Evolutionary conservation across 2,888 invertebrate species (phyloP).

Genomic region (Athalia cordata): DNA sequence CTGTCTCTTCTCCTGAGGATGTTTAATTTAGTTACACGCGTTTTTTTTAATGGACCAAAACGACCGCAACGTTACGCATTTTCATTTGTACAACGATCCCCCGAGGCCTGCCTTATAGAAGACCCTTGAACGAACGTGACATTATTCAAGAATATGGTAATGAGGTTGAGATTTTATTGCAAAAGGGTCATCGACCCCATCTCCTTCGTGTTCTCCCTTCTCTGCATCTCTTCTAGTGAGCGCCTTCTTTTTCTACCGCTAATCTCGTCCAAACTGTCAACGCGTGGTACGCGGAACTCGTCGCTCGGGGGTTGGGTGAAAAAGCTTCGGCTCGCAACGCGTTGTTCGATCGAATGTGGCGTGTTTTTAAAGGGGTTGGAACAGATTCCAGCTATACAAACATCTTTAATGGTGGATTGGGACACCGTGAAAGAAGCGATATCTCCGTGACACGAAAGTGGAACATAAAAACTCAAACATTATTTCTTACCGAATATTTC

Average conservation of each 20-base stretch:
- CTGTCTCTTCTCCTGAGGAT: background rate
- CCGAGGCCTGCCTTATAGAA: background rate
- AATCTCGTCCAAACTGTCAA: slow-evolving; percentile 1
- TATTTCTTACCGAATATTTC: background rate
- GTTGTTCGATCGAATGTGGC: slow-evolving; percentile 17
- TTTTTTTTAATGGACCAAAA: background rate
- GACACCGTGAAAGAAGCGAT: too few relatives aligned
- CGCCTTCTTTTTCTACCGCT: background rate
- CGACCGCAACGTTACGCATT: too few relatives aligned
- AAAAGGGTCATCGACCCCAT: slow-evolving; percentile 3
- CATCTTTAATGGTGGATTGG: slow-evolving; percentile 20
- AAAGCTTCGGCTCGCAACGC: background rate
- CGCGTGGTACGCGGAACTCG: too few relatives aligned
- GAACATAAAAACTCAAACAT: background rate
- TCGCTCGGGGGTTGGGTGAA: background rate
- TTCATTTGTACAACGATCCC: too few relatives aligned
- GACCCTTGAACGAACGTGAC: background rate
- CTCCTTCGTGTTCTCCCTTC: background rate
- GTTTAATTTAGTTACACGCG: background rate
- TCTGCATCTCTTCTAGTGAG: too few relatives aligned
- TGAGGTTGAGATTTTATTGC: slow-evolving; percentile 20
- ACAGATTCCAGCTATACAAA: slow-evolving; percentile 20
- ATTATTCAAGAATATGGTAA: slow-evolving; percentile 18
- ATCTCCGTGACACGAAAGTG: background rate
- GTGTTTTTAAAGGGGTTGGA: slow-evolving; percentile 28